A percentile compares a stretch with the other conserved stretches of the same genome.
phyloP scores from a whole-genome alignment of 2,113 vertebrate species.

The Triplophysa tibetana region DNA sequence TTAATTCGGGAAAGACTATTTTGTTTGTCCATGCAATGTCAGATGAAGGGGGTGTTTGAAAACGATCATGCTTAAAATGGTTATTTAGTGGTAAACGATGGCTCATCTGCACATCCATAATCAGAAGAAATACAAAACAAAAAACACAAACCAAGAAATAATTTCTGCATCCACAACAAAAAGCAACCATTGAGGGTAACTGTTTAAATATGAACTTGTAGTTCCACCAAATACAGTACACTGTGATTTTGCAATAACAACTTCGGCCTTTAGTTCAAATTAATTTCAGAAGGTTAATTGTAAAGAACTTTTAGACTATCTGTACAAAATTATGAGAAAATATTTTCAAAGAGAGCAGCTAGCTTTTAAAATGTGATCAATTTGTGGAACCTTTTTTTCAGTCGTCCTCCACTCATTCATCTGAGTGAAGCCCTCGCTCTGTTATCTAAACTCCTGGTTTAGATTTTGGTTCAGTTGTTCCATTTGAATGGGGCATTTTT shows the following conservation, averaged over 20 bases:
- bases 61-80: too few species aligned
- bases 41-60: too few species aligned
- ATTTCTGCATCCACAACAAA: neutral
- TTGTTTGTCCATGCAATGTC: too few species aligned
- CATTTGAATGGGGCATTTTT: slow-evolving; percentile 49
- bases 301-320: neutral
- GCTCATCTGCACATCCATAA: neutral
- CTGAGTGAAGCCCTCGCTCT: slow-evolving; percentile 13
- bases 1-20: too few species aligned
- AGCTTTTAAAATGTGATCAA: neutral
- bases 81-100: too few species aligned
- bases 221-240: neutral
- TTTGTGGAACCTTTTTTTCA: slow-evolving; percentile 5
- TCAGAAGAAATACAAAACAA: too few species aligned
- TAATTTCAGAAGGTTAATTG: slow-evolving; percentile 4
- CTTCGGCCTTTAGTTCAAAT: neutral
- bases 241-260: neutral
- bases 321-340: neutral
- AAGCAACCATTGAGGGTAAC: neutral
- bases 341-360: neutral
- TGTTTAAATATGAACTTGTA: slow-evolving; percentile 1
- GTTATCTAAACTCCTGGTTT: slow-evolving; percentile 36
- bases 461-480: slow-evolving; percentile 48
- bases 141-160: neutral
- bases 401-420: slow-evolving; percentile 8